Evolutionary conservation across 2,888 invertebrate genomes (phyloP), one percentile per base, ranked within the genome.

Genomic region (Eupeodes latifasciatus): DNA sequence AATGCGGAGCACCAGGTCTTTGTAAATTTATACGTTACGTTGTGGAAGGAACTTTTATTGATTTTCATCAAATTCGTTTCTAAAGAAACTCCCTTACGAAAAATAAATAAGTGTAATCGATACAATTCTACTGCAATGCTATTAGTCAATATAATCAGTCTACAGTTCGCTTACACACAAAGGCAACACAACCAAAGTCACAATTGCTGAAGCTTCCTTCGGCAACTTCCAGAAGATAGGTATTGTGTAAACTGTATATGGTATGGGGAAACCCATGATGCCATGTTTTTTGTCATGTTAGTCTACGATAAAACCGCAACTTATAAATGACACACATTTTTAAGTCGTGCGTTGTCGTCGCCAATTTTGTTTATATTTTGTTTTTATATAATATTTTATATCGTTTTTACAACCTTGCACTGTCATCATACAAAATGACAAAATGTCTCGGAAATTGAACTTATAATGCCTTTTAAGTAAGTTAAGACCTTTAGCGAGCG

Each of bases 1-100:
- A 55, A 67, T 62, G 27, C 55, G 53, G 72, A 51, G 71, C 82
- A 77, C 51, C 57, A 49, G 36, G 59, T 36, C 27, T 64, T 12
- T 27, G 27, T 27, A 27, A 27, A 27, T 27, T 27, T 27, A 27
- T 27, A 27, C 27, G 27, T 27, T 27, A 27, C 27, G 27, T 27
- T 27, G 27, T 27, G 2, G 2, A 27, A 27, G 14, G 59, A 7
- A 40, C 40, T 9, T 40, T 9, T 86, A 86, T 86, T 66, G 86
- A 86, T 83, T 86, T 86, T 83, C 75, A 66, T 83, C 75, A 66
- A 47, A n/a, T 49, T 64, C 57, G 86, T 86, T 86, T 76, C 86
- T 83, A 83, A 64, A 80, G 86, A 79, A 83, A 86, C 86, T 76
- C 79, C 75, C 79, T 27, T 74, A 40, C 71, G 27, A 27, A 27